These are phyloP conservation scores for Antrozous pallidus DNA, from an alignment of 2,797 vertebrate genomes.

Conservation along the genomic window DNA sequence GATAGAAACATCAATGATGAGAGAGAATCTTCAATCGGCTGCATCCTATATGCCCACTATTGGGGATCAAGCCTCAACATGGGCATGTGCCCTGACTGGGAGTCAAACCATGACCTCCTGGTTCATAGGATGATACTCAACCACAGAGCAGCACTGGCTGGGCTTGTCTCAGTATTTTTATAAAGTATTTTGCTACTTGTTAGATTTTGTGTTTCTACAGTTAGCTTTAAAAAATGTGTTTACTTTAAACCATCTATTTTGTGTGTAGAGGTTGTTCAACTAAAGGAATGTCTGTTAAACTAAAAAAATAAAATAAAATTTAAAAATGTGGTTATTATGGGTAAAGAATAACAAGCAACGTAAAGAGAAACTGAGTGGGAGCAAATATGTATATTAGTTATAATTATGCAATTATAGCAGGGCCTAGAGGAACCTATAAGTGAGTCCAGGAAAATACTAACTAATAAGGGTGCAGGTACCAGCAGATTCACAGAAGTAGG, in stretches of 20 bases:
- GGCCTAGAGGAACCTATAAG: background rate
- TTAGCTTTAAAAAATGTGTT: background rate
- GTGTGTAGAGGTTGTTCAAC: no score
- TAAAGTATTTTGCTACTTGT: background rate
- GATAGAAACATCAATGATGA: no score
- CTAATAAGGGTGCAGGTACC: background rate
- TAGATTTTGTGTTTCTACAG: background rate
- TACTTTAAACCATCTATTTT: background rate
- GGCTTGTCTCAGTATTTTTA: background rate
- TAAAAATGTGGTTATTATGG: background rate
- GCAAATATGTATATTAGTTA: background rate
- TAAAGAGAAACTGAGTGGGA: background rate
- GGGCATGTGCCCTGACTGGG: no score
- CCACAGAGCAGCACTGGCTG: no score
- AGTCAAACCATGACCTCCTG: no score
- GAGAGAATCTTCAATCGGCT: no score
- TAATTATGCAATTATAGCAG: conserved; percentile 28
- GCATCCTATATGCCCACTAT: no score
- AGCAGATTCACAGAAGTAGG: background rate
- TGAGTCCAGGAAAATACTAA: background rate
- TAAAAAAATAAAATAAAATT: background rate
- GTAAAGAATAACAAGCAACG: background rate
- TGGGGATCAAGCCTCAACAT: no score
- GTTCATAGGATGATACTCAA: no score
- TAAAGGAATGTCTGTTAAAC: no score